Evolutionary conservation across 2,888 invertebrate species (phyloP), one percentile per base, ranked within the genome.

Genomic region (Melipona beecheii): DNA sequence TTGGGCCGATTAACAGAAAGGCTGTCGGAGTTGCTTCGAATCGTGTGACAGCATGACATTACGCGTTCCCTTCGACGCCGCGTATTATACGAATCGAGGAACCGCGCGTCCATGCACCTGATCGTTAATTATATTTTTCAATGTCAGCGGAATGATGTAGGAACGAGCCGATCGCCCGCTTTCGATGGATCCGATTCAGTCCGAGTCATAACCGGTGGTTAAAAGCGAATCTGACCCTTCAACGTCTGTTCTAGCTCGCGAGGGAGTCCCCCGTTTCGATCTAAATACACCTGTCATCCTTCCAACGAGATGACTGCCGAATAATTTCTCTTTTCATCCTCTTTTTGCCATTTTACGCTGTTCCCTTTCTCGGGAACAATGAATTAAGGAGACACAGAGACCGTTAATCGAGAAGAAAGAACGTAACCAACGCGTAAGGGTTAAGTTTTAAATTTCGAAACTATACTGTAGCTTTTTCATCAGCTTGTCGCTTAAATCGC

Each of bases 111-210:
- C 85, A 78, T 93, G 91, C 92, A 93, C 91, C 93, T 90, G 90
- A 90, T 92, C 91, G 92, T 94, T 93, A 43, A 93, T 88, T 91
- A 92, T 92, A 92, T 60, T 27, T 92, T 92, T 92, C 91, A 91
- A 74, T 60, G 54, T 31, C 31, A 31, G 4, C 6, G 54, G 75
- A 70, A 64, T 58, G 79, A 75, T 62, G 76, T 49, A 52, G 60
- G 72, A 72, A 21, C 11, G 49, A 73, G 58, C 65, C 75, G 81
- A 88, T 87, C 75, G 74, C 64, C 78, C 68, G 52, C 52, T 21
- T 76, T 58, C 54, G 36, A 74, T 82, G 66, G 24, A 87, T 88
- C 86, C 76, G 43, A 43, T 43, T 43, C 43, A 43, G 82, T 66
- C 31, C 76, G 80, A 85, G 87, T 89, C 87, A 91, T 89, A 91